Evolutionary conservation across 2,113 vertebrate species (phyloP).

Genomic region (Morone saxatilis): DNA sequence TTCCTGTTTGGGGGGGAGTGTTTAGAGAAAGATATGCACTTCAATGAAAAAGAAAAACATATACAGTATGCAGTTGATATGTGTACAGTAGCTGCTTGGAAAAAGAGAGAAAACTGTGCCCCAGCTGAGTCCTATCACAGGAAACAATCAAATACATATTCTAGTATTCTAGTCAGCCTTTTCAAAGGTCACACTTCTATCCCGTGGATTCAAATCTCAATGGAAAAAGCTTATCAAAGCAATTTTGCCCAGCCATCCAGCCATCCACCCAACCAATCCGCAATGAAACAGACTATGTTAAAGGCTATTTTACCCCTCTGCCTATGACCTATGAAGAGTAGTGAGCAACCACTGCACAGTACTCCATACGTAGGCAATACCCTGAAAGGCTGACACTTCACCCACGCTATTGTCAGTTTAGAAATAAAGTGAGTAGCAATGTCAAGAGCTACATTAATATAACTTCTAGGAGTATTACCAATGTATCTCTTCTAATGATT

Average conservation of each 20-base stretch:
- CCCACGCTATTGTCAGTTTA: constrained; percentile 12
- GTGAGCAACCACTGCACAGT: constrained; percentile 15
- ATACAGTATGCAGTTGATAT: constrained; percentile 12
- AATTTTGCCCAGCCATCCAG: constrained; percentile 70
- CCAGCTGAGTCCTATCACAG: constrained; percentile 68
- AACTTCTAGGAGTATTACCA: constrained; percentile 17
- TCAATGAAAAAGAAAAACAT: constrained; percentile 32
- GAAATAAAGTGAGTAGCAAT: constrained; percentile 29
- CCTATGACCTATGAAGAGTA: constrained; percentile 56
- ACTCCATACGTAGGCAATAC: constrained; percentile 22
- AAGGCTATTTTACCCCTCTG: constrained; percentile 44
- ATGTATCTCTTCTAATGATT: constrained; percentile 1
- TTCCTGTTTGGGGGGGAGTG: constrained; percentile 20
- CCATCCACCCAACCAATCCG: constrained; percentile 53
- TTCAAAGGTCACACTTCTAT: constrained; percentile 83
- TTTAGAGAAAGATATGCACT: constrained; percentile 26
- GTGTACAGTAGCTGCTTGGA: constrained; percentile 44
- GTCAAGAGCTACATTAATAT: constrained; percentile 45
- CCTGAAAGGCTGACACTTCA: constrained; percentile 36
- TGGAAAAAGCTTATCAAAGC: constrained; percentile 82
- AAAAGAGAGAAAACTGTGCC: constrained; percentile 46
- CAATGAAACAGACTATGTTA: constrained; percentile 62
- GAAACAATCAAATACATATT: constrained; percentile 77
- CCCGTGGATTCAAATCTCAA: constrained; percentile 77
- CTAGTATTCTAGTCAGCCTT: constrained; percentile 77